Conservation (phyloP, 2,797 vertebrate genomes). For the Echeneis naucrates region DNA sequence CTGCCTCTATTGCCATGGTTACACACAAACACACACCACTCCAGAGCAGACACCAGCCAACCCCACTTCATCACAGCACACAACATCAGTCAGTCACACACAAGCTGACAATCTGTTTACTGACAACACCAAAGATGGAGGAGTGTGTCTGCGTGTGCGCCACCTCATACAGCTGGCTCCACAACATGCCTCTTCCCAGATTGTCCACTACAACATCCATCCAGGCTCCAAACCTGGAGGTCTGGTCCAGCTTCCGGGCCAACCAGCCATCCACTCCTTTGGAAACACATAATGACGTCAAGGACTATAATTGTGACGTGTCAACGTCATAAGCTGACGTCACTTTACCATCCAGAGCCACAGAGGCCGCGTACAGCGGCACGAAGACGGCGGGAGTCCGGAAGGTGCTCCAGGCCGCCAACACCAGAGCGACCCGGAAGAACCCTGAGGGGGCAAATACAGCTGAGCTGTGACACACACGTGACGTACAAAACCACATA, state of each 20-base stretch:
- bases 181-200: conserved; percentile 79
- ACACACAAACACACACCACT: conserved; percentile 85
- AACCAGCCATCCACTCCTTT: conserved; percentile 79
- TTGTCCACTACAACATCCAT: conserved; percentile 82
- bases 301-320: no score
- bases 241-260: conserved; percentile 74
- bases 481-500: no score
- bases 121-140: no score
- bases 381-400: conserved; percentile 63
- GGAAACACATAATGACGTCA: background rate
- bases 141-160: background rate
- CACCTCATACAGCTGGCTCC: conserved; percentile 77
- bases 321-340: background rate
- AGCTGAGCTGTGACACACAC: no score
- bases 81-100: background rate
- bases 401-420: conserved; percentile 63
- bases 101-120: no score
- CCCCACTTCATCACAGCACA: conserved; percentile 68
- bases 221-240: conserved; percentile 82
- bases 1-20: conserved; percentile 77
- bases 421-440: conserved; percentile 51
- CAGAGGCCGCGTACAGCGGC: conserved; percentile 54
- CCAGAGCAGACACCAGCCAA: conserved; percentile 78
- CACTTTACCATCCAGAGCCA: conserved; percentile 75
- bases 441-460: no score